Percentiles rank a stretch among this genome's conserved stretches.
Conservation (phyloP, 2,797 vertebrate species). For the Centroberyx gerrardi region DNA sequence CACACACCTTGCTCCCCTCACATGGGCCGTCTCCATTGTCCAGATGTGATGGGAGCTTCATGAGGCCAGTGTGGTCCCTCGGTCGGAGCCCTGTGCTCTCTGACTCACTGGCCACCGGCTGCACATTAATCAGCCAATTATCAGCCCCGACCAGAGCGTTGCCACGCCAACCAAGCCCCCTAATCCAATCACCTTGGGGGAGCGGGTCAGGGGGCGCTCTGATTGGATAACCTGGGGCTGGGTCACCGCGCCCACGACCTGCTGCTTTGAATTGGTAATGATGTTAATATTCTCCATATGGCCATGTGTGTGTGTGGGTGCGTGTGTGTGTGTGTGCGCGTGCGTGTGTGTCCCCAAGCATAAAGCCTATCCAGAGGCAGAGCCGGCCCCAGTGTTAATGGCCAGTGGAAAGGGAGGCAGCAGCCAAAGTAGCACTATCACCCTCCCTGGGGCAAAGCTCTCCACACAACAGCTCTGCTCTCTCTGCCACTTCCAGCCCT, state of each 20-base stretch:
- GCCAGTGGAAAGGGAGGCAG: slow-evolving; percentile 58
- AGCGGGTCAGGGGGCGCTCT: slow-evolving; percentile 63
- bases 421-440: slow-evolving; percentile 68
- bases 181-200: slow-evolving; percentile 81
- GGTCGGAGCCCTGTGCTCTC: slow-evolving; percentile 30
- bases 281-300: slow-evolving; percentile 83
- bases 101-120: slow-evolving; percentile 50
- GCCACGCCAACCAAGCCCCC: slow-evolving; percentile 51
- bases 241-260: slow-evolving; percentile 74
- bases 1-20: background rate
- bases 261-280: slow-evolving; percentile 82
- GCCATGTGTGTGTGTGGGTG: slow-evolving; percentile 17
- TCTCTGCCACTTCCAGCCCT: slow-evolving; percentile 49
- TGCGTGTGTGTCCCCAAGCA: slow-evolving; percentile 47
- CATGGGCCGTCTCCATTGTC: slow-evolving; percentile 35
- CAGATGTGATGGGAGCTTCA: slow-evolving; percentile 49
- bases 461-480: slow-evolving; percentile 1
- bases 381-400: slow-evolving; percentile 63
- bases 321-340: slow-evolving; percentile 7
- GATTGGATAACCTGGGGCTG: slow-evolving; percentile 80
- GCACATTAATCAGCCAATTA: slow-evolving; percentile 80
- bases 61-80: background rate
- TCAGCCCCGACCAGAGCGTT: slow-evolving; percentile 46
- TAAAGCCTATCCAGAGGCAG: slow-evolving; percentile 48
- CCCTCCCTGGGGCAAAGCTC: slow-evolving; percentile 68